phyloP scores from a whole-genome alignment of 2,888 invertebrate species.

The Anarsia innoxiella region DNA sequence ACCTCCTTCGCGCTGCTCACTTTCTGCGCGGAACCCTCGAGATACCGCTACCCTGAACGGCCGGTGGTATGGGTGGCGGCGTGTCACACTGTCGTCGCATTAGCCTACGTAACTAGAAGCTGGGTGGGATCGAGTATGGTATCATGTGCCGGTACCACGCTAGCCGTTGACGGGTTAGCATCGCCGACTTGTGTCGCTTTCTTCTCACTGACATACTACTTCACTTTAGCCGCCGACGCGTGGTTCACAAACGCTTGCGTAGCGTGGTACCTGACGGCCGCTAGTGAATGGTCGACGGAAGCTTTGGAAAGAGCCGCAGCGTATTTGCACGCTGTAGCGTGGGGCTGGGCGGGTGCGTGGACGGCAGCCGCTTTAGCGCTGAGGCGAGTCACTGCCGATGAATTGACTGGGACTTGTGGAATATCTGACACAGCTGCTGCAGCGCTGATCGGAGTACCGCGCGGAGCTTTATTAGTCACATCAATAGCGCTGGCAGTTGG shows the following conservation, averaged over 20 bases:
- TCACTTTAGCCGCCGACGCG: constrained; percentile 85
- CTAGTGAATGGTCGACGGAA: constrained; percentile 95
- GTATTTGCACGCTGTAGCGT: constrained; percentile 89
- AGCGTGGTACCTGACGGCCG: constrained; percentile 93
- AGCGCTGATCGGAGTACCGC: constrained; percentile 77
- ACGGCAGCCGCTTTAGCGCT: constrained; percentile 88
- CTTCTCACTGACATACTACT: constrained; percentile 85
- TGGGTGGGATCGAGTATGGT: constrained; percentile 66
- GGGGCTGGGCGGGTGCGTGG: constrained; percentile 91
- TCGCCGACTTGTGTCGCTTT: constrained; percentile 81
- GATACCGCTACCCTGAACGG: constrained; percentile 95
- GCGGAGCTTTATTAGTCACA: constrained; percentile 77
- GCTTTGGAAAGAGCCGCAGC: constrained; percentile 90
- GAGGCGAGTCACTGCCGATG: constrained; percentile 84
- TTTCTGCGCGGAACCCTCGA: constrained; percentile 89
- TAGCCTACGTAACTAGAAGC: constrained; percentile 83
- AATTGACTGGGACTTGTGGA: constrained; percentile 89
- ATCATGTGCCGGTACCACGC: constrained; percentile 48
- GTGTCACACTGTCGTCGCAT: constrained; percentile 87
- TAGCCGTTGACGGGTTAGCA: constrained; percentile 66
- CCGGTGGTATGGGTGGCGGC: constrained; percentile 93
- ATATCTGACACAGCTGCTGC: constrained; percentile 77
- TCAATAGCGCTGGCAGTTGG: constrained; percentile 83
- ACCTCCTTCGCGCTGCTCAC: constrained; percentile 90
- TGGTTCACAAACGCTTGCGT: constrained; percentile 94